These are phyloP conservation scores for Drosophila melanosoma DNA, from an alignment of 2,888 invertebrate species.

Conservation along the genomic window DNA sequence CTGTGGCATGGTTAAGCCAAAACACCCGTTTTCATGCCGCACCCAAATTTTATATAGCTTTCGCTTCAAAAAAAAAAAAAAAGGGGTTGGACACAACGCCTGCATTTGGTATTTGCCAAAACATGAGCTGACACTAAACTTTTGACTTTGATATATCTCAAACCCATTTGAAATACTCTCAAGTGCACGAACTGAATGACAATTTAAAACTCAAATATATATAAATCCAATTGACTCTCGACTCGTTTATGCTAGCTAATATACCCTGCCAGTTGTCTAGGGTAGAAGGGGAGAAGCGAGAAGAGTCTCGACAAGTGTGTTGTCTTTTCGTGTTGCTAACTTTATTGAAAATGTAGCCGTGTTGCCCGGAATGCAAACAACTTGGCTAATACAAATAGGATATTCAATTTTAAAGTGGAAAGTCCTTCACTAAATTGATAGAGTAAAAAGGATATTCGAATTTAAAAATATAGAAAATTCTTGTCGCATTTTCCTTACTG, in stretches of 20 bases:
- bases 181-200: background rate
- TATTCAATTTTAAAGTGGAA: background rate
- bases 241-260: background rate
- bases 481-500: background rate
- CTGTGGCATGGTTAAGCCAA: constrained; percentile 18
- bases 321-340: constrained; percentile 5
- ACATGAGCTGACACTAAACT: constrained; percentile 28
- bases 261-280: background rate
- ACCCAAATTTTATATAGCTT: constrained; percentile 21
- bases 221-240: background rate
- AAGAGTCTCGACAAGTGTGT: constrained; percentile 5
- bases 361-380: constrained; percentile 18
- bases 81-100: constrained; percentile 28
- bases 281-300: background rate
- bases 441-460: background rate
- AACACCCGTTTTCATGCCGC: constrained; percentile 7
- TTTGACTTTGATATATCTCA: constrained; percentile 37
- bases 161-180: background rate
- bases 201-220: background rate
- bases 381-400: constrained; percentile 9
- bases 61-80: constrained; percentile 7
- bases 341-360: constrained; percentile 17
- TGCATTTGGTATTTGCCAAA: constrained; percentile 43
- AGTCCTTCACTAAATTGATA: no score
- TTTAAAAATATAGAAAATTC: background rate